Conservation (phyloP, 2,888 invertebrate species). For the Spilosoma lubricipeda region DNA sequence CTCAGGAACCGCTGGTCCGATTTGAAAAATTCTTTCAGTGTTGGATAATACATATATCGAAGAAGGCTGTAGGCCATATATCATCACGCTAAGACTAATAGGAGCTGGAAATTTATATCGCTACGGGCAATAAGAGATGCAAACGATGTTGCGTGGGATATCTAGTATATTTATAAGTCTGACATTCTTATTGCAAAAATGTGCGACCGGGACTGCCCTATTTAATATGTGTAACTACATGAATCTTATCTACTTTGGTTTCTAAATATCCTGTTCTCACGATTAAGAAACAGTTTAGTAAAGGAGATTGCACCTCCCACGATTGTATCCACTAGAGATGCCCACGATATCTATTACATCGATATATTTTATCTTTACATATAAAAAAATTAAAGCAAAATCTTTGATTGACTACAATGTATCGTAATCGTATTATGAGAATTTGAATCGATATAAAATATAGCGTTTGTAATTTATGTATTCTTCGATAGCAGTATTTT, state of each 20-base stretch:
- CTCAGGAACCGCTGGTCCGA: no score
- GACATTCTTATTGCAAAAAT: not conserved
- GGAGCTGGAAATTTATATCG: no score
- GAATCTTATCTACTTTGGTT: constrained; percentile 22
- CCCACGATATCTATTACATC: not conserved
- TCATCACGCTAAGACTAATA: no score
- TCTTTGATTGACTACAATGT: no score
- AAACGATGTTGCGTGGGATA: no score
- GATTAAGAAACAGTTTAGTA: constrained; percentile 29
- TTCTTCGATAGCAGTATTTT: no score
- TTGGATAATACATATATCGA: no score
- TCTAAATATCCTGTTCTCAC: constrained; percentile 37
- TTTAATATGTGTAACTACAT: constrained; percentile 6
- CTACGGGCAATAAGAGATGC: no score
- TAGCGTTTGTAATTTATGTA: not conserved
- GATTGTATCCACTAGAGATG: constrained; percentile 6
- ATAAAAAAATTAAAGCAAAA: no score
- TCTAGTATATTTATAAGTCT: not conserved
- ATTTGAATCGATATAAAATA: not conserved
- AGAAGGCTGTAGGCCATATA: no score
- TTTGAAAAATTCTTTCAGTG: no score
- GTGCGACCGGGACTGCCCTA: not conserved
- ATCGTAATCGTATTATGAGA: no score
- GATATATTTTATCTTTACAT: not conserved
- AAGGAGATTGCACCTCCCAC: constrained; percentile 39